These are phyloP conservation scores for Periophthalmodon schlosseri DNA, from an alignment of 2,113 vertebrate species.

Conservation along the genomic window DNA sequence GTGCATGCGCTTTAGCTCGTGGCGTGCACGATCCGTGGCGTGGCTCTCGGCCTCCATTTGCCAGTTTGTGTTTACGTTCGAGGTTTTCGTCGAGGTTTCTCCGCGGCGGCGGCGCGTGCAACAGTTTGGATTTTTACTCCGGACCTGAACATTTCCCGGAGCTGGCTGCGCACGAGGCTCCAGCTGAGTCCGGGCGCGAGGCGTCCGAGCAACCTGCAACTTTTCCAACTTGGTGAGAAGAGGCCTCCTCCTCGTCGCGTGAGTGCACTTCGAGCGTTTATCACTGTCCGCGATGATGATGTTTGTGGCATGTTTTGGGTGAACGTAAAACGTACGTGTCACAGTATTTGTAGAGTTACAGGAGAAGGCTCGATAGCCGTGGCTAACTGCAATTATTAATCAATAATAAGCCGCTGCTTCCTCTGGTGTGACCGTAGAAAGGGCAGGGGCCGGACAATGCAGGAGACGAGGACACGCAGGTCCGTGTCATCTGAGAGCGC, in stretches of 20 bases:
- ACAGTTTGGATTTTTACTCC: conserved; percentile 47
- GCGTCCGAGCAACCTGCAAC: conserved; percentile 55
- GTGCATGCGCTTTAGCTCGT: conserved; percentile 67
- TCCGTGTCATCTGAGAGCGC: not conserved
- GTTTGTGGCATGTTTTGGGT: not conserved
- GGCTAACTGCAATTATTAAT: not conserved
- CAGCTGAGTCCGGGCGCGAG: conserved; percentile 33
- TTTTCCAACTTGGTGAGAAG: conserved; percentile 68
- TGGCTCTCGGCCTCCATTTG: conserved; percentile 74
- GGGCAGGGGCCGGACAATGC: conserved; percentile 9
- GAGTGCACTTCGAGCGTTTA: conserved; percentile 36
- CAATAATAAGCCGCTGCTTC: not conserved
- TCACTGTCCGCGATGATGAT: conserved; percentile 24
- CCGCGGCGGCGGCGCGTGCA: conserved; percentile 32
- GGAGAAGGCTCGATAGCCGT: not conserved
- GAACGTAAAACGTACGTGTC: not conserved
- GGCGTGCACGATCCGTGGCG: conserved; percentile 56
- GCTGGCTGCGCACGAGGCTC: conserved; percentile 24
- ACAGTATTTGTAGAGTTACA: not conserved
- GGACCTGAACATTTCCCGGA: not conserved
- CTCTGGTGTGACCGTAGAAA: conserved; percentile 34
- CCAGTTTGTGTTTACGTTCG: conserved; percentile 64
- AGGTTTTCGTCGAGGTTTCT: conserved; percentile 41
- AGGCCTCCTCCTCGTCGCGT: conserved; percentile 45
- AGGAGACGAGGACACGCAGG: not conserved